Base-by-base conservation (phyloP, 2,888 invertebrate species). In the Tetanocera ferruginea region DNA sequence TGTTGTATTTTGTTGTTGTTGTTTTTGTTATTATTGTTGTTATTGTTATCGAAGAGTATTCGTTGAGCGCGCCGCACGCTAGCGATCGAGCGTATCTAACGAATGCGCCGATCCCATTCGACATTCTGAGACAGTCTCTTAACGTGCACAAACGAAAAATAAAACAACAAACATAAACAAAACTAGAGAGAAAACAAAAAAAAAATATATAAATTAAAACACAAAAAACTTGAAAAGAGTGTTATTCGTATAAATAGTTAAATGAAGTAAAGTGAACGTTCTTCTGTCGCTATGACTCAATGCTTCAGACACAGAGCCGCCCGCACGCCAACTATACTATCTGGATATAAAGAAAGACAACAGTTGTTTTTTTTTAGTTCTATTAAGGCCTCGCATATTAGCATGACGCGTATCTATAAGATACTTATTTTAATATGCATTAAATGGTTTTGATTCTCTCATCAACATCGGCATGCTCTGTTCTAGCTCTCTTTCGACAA, bases 201-300 rank as follows among this genome's bases (percentile, higher is more conserved):
- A 37, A 8, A 19, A 19, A 55, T 4, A 62, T 25, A 28, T 8
- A 62, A 31, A 31, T 25, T 1, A 28, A 62, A 11, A 5, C 17
- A 5, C 17, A 17, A 1, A 14, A 28, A 17, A 28, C 62, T 28
- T 23, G 23, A 23, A 11, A n/a, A 23, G 52, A 19, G 11, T 19
- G 37, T 8, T 19, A 23, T 43, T 19, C 5, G 17, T 34, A n/a
- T 43, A 49, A 69, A 70, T 55, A 55, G n/a, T 70, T 52, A 37
- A 70, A 55, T 52, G 34, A 55, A 52, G 28, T 52, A 17, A 51
- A 69, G 9, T 51, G 51, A 51, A 28, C 43, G 49, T 25, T 23
- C 43, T 49, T 43, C 23, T 8, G 14, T 69, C 17, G 37, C 5
- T 34, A 72, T 72, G 74, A 74, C 74, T 74, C 74, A 74, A 72